Percentiles rank a stretch among this genome's conserved stretches.
Evolutionary conservation across 2,888 invertebrate genomes (phyloP).

Genomic region (Cataglyphis altisquamis): DNA sequence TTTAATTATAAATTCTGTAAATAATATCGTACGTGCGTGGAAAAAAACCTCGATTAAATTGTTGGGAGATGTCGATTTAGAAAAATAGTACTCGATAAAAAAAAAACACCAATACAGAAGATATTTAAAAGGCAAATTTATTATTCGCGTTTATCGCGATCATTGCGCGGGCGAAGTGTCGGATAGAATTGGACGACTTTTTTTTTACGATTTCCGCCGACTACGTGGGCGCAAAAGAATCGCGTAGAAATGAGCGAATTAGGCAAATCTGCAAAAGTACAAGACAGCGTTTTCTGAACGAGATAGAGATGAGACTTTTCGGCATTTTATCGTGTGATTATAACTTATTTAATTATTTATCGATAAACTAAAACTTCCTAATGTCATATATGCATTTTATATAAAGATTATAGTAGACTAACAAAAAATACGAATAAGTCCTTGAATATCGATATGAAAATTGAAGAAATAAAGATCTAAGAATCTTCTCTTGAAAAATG

Average conservation of each 20-base stretch:
- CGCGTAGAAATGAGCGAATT: constrained; percentile 71
- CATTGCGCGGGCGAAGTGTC: constrained; percentile 9
- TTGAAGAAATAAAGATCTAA: neutral
- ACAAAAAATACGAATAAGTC: neutral
- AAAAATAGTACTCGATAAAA: constrained; percentile 30
- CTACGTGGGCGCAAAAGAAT: constrained; percentile 32
- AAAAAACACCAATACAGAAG: constrained; percentile 20
- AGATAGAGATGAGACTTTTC: neutral
- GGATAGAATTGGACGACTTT: constrained; percentile 6
- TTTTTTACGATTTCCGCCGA: constrained; percentile 47
- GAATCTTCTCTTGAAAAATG: neutral
- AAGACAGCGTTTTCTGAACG: neutral
- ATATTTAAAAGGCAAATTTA: constrained; percentile 43
- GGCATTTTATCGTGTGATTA: neutral
- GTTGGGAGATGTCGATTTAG: constrained; percentile 22
- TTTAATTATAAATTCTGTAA: neutral
- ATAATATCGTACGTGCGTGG: neutral
- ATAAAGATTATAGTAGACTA: neutral
- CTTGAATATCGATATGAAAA: neutral
- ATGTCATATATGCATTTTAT: neutral
- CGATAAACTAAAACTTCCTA: neutral
- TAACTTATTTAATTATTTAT: neutral
- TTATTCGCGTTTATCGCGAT: constrained; percentile 45
- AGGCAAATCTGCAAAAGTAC: constrained; percentile 64
- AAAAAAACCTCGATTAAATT: neutral